Evolutionary conservation across 2,113 vertebrate genomes (phyloP).

Genomic region (Datnioides undecimradiatus): DNA sequence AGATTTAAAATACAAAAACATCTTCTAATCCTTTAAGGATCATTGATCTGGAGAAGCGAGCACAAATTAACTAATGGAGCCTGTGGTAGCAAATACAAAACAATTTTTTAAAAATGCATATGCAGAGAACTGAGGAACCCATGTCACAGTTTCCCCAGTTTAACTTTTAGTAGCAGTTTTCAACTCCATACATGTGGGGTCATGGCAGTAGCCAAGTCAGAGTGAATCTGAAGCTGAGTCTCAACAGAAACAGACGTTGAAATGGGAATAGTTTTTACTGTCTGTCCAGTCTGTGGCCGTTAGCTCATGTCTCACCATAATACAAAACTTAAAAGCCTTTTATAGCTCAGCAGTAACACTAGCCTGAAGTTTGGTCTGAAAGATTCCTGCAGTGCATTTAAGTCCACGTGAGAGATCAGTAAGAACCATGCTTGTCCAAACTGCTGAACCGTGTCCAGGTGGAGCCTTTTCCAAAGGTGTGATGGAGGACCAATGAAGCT

Average conservation of each 20-base stretch:
- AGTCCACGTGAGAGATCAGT: conserved; percentile 1
- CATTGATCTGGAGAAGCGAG: conserved; percentile 51
- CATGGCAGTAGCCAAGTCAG: conserved; percentile 28
- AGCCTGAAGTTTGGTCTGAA: conserved; percentile 2
- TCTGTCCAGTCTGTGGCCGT: not conserved
- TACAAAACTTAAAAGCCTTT: not conserved
- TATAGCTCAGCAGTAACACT: not conserved
- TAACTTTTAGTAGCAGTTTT: conserved; percentile 13
- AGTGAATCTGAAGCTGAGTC: conserved; percentile 26
- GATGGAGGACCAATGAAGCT: not conserved
- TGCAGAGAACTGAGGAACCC: conserved; percentile 51
- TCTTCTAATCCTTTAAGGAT: conserved; percentile 50
- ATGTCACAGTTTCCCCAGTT: conserved; percentile 53
- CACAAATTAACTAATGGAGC: conserved; percentile 37
- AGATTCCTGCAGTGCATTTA: conserved; percentile 7
- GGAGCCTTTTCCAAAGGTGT: conserved; percentile 3
- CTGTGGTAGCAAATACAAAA: conserved; percentile 48
- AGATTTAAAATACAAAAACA: conserved; percentile 61
- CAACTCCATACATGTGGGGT: not conserved
- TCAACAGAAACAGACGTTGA: conserved; percentile 12
- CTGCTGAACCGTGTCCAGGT: not conserved
- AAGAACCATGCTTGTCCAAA: conserved; percentile 28
- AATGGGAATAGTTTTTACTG: not conserved
- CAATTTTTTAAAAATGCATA: conserved; percentile 38
- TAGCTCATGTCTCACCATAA: not conserved